Conservation (phyloP, 2,888 invertebrate species). For the Leptopterna dolabrata region DNA sequence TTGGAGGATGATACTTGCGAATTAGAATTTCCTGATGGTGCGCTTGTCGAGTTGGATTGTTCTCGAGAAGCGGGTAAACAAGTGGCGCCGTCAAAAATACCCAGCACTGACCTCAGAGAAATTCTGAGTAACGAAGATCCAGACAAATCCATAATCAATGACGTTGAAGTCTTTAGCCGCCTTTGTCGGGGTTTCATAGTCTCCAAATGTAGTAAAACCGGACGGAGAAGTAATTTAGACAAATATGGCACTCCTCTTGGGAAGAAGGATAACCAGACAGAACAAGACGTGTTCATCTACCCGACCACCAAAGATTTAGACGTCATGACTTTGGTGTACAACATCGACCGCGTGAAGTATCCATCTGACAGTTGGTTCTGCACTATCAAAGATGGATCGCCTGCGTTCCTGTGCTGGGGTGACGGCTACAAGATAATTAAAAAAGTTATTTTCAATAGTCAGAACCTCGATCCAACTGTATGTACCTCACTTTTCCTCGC, state of each 20-base stretch:
- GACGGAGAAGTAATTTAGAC: not conserved
- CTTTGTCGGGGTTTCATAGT: conserved; percentile 14
- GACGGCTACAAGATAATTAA: not conserved
- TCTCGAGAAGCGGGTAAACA: too few species aligned
- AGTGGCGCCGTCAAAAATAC: too few species aligned
- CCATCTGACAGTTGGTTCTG: conserved; percentile 35
- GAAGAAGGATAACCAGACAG: not conserved
- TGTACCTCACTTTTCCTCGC: not conserved
- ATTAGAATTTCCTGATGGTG: too few species aligned
- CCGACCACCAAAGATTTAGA: not conserved
- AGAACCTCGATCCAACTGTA: conserved; percentile 11
- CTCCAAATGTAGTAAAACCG: not conserved
- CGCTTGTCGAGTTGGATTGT: too few species aligned
- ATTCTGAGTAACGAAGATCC: not conserved
- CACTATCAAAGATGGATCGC: conserved; percentile 9
- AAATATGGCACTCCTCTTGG: too few species aligned
- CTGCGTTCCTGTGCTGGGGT: conserved; percentile 37
- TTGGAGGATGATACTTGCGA: not conserved
- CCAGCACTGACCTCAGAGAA: not conserved
- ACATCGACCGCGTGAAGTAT: conserved; percentile 19
- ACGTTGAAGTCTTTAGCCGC: not conserved
- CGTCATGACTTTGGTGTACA: not conserved
- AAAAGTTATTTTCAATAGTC: not conserved
- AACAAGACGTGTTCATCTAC: not conserved
- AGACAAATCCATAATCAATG: not conserved